Evolutionary conservation across 1,140 invertebrate species (phyloP), one percentile per base, ranked within the genome.

Genomic region (Liolophura sinensis): DNA sequence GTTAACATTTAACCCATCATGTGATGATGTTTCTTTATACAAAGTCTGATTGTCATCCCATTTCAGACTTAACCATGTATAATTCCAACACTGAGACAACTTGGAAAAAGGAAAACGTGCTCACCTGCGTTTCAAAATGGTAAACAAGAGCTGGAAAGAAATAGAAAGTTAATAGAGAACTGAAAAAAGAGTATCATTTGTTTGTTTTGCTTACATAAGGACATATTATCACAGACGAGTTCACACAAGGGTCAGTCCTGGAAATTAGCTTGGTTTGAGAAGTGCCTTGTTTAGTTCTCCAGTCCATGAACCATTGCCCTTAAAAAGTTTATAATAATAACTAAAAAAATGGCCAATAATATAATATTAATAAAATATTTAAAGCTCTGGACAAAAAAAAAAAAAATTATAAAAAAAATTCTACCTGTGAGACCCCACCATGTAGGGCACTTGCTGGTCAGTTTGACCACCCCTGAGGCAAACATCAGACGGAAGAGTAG

Each of bases 401-500:
- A 59, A 59, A 59, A 59, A 24, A 24, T 14, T 31, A 59, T 20
- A 6, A 46, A 22, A 50, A 6, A 5, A 48, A 57, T 69, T 67
- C 77, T 87, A 92, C 92, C 92, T 80, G 89, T 89, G 15, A 94
- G 87, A 71, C 87, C 88, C 92, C 92, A 94, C 92, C 92, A 94
- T 15, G 89, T 87, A 18, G 91, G 91, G 80, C 91, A 92, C 14
- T 88, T 87, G 78, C 89, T 91, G n/a, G 87, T 88, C 27, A 95
- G 84, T 82, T 94, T 95, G 0, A 91, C 88, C 31, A 92, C 86
- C 47, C 91, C 92, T 50, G 88, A 90, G 5, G 90, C 88, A 84
- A 94, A 92, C 85, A 93, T 88, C 7, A 92, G 87, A 47, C 92
- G 86, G 71, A 94, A 94, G 1, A 93, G 84, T 18, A 94, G 84